phyloP scores from a whole-genome alignment of 1,140 invertebrate genomes.

The Panulirus ornatus region DNA sequence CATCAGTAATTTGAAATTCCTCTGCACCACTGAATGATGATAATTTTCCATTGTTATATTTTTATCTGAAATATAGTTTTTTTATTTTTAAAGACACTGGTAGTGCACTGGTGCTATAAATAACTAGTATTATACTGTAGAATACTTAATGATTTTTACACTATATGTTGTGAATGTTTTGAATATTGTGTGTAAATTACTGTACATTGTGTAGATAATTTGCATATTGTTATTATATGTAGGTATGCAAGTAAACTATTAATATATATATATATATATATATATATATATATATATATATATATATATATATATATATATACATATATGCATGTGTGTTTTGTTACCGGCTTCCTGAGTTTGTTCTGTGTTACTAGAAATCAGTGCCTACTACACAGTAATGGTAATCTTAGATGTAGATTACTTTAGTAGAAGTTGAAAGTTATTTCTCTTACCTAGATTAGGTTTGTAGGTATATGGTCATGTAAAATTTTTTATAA shows the following conservation, averaged over 20 bases:
- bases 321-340: constrained; percentile 26
- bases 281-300: too few relatives aligned
- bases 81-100: constrained; percentile 54
- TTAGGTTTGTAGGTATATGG: constrained; percentile 38
- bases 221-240: constrained; percentile 69
- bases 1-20: neutral
- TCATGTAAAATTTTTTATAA: constrained; percentile 45
- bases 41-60: constrained; percentile 2
- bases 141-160: constrained; percentile 66
- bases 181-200: constrained; percentile 61
- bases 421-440: constrained; percentile 27
- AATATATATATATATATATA: neutral
- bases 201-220: constrained; percentile 71
- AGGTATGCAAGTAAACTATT: constrained; percentile 1
- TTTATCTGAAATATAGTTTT: neutral
- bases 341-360: constrained; percentile 52
- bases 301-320: too few relatives aligned
- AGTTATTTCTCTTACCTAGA: constrained; percentile 16
- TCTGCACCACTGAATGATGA: neutral
- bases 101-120: constrained; percentile 59
- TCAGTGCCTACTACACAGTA: constrained; percentile 59
- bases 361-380: constrained; percentile 47
- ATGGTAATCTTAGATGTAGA: constrained; percentile 35
- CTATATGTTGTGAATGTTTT: constrained; percentile 55
- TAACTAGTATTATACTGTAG: constrained; percentile 35